Percentiles rank a stretch among this genome's conserved stretches.
phyloP scores from a whole-genome alignment of 2,797 vertebrate genomes.

The Gobionotothen gibberifrons region DNA sequence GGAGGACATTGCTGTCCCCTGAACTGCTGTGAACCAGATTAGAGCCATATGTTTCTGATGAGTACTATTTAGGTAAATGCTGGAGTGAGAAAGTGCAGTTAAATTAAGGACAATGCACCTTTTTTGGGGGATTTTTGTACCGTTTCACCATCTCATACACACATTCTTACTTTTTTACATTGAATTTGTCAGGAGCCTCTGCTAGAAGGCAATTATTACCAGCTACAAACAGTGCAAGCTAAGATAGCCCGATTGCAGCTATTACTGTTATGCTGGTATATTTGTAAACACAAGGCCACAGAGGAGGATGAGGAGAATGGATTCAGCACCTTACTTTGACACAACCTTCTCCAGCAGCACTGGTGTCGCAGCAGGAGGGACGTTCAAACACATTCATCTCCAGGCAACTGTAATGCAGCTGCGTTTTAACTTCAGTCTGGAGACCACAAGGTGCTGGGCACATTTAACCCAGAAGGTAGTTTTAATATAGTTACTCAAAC shows the following conservation, averaged over 20 bases:
- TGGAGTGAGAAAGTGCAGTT: conserved; percentile 24
- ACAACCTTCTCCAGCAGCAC: conserved; percentile 30
- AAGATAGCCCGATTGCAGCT: conserved; percentile 32
- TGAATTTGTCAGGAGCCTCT: conserved; percentile 27
- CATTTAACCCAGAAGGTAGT: conserved; percentile 46
- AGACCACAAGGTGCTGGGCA: conserved; percentile 62
- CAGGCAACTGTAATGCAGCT: conserved; percentile 67
- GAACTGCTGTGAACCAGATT: conserved; percentile 40
- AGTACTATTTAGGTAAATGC: conserved; percentile 49
- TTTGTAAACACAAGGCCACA: conserved; percentile 45
- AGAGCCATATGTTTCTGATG: conserved; percentile 53
- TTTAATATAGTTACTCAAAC: conserved; percentile 43
- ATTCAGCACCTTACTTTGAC: conserved; percentile 69
- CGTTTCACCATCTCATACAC: conserved; percentile 9
- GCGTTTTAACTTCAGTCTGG: conserved; percentile 64
- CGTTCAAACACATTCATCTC: conserved; percentile 23
- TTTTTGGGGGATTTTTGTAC: conserved; percentile 1
- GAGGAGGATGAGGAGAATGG: conserved; percentile 30
- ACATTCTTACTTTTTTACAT: conserved; percentile 8
- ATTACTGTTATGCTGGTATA: conserved; percentile 29
- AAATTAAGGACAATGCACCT: conserved; percentile 17
- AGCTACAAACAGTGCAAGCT: conserved; percentile 27
- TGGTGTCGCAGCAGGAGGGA: conserved; percentile 29
- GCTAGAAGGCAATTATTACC: conserved; percentile 35
- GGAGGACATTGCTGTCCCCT: conserved; percentile 20